Percentiles rank a stretch among this genome's conserved stretches.
Conservation (phyloP, 2,888 invertebrate genomes). For the Cremastinae sp. region DNA sequence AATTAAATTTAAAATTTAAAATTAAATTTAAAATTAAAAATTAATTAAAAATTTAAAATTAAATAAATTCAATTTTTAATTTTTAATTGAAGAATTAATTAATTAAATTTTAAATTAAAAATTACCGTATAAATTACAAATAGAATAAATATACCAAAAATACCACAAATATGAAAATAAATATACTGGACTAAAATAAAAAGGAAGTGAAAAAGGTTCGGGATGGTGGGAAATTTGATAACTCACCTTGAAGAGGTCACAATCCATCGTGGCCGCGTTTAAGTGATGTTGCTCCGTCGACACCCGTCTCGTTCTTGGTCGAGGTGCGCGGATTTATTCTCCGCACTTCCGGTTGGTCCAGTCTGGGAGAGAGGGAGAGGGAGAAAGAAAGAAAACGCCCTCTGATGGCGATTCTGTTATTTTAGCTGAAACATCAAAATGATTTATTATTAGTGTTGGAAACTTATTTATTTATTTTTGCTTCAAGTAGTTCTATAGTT, state of each 20-base stretch:
- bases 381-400: constrained; percentile 4
- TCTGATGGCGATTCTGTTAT: not conserved
- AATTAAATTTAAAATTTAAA: too few species aligned
- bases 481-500: too few species aligned
- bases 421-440: constrained; percentile 1
- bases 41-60: too few species aligned
- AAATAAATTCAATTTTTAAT: too few species aligned
- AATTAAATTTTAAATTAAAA: too few species aligned
- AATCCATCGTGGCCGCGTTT: constrained; percentile 66
- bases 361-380: constrained; percentile 24
- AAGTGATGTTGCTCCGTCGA: constrained; percentile 58
- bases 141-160: too few species aligned
- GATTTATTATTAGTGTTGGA: not conserved
- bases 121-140: not conserved
- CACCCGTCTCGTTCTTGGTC: constrained; percentile 57
- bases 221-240: constrained; percentile 8
- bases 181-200: not conserved
- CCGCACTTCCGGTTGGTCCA: constrained; percentile 49
- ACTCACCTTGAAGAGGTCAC: constrained; percentile 63
- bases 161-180: not conserved
- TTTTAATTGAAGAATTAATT: too few species aligned
- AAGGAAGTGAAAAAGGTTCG: not conserved
- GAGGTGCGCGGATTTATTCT: constrained; percentile 43
- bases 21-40: too few species aligned
- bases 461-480: too few species aligned